Evolutionary conservation across 2,113 vertebrate species (phyloP).

Genomic region (Neolamprologus devosi): DNA sequence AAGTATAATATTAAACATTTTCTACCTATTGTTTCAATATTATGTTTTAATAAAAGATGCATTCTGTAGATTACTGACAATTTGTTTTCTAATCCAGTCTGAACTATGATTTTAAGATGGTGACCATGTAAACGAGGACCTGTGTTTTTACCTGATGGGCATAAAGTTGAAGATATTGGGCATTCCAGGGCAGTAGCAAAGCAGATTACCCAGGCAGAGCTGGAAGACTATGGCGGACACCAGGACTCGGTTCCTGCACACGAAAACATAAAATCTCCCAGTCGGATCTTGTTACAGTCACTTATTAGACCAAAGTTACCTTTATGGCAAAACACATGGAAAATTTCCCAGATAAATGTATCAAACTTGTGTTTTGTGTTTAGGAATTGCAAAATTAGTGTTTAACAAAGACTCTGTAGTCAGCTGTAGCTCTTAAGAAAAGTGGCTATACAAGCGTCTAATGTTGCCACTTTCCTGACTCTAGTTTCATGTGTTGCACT

Average conservation of each 20-base stretch:
- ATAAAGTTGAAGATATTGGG: slow-evolving; percentile 89
- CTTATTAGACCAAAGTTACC: neutral
- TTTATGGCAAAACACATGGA: neutral
- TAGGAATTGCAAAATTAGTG: neutral
- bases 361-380: neutral
- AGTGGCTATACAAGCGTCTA: neutral
- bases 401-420: neutral
- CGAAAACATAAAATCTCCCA: neutral
- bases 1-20: neutral
- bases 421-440: neutral
- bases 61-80: neutral
- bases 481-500: neutral
- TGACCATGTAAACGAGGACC: neutral
- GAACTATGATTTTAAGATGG: neutral
- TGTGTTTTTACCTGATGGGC: slow-evolving; percentile 77
- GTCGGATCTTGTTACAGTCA: neutral
- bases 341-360: neutral
- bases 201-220: slow-evolving; percentile 78
- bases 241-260: slow-evolving; percentile 76
- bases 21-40: neutral
- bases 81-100: neutral
- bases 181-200: slow-evolving; percentile 86
- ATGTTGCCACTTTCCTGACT: neutral
- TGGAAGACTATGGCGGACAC: slow-evolving; percentile 82
- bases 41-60: neutral